A percentile compares a stretch with the other conserved stretches of the same genome.
phyloP scores from a whole-genome alignment of 2,113 vertebrate genomes.

The Morone saxatilis region DNA sequence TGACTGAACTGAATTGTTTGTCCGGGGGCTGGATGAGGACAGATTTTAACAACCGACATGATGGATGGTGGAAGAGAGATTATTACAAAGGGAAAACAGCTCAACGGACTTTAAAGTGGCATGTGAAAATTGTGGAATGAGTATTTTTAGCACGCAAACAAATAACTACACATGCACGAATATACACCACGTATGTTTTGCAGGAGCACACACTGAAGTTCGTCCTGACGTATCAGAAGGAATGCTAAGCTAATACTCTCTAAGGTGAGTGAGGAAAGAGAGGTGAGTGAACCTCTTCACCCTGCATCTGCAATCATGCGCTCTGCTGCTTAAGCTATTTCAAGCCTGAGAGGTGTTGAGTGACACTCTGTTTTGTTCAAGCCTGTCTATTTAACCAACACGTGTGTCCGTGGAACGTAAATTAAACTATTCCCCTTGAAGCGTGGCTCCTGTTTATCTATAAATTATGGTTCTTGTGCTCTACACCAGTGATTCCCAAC shows the following conservation, averaged over 20 bases:
- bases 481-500: not conserved
- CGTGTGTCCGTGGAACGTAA: constrained; percentile 11
- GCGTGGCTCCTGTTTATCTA: not conserved
- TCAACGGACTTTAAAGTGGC: constrained; percentile 58
- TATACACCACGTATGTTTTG: not conserved
- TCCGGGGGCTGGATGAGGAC: constrained; percentile 25
- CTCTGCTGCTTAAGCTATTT: constrained; percentile 51
- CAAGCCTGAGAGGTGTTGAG: constrained; percentile 47
- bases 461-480: not conserved
- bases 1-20: constrained; percentile 51
- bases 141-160: constrained; percentile 51
- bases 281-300: constrained; percentile 44
- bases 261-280: constrained; percentile 38
- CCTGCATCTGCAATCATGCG: constrained; percentile 41
- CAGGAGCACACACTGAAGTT: not conserved
- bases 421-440: constrained; percentile 16
- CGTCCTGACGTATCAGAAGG: fast-evolving
- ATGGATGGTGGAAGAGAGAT: constrained; percentile 61
- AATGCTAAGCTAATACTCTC: constrained; percentile 3
- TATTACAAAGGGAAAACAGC: constrained; percentile 65
- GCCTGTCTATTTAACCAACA: constrained; percentile 12
- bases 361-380: constrained; percentile 43
- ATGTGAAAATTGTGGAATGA: constrained; percentile 1
- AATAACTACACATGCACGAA: not conserved
- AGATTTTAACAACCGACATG: constrained; percentile 55